Evolutionary conservation across 2,888 invertebrate species (phyloP), one percentile per base, ranked within the genome.

Genomic region (Diloba caeruleocephala): DNA sequence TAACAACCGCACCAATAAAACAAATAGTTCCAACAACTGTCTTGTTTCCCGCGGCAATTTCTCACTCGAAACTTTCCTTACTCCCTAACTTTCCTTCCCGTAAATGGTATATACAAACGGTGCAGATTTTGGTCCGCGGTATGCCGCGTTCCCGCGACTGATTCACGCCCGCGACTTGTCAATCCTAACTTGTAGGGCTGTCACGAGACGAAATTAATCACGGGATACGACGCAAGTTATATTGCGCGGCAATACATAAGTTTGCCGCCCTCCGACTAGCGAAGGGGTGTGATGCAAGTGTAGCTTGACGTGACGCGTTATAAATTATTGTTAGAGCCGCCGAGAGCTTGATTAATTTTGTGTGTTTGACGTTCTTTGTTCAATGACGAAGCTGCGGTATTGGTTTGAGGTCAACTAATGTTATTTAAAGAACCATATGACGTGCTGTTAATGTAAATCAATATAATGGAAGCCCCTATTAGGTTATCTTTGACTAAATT

Each of bases 161-260:
- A 76, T 74, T 79, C 73, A 64, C 70, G 63, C 71, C 61, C 65
- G 68, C 73, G 65, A 64, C 52, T 64, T 59, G 64, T 64, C 61
- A 65, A 53, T 57, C 48, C 44, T 46, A 25, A 31, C 45, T 33
- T 13, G 23, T 28, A 71, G 64, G 60, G 69, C 54, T 72, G 72
- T 66, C 66, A 60, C 67, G 36, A 23, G 36, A 36, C 46, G 29
- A 68, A 59, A 71, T 71, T 71, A 71, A 71, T 71, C 64, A 71
- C 54, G 12, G 36, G 13, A 41, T 37, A 45, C 39, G 10, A 29
- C 54, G 54, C 52, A 68, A 71, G 71, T 71, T 71, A 71, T 68
- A 64, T 71, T 56, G 58, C 48, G 48, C 68, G 64, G 64, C 71
- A 61, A 71, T 71, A 71, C 52, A 28, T 66, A 70, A 70, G 64